Conservation (phyloP, 2,888 invertebrate species). For the Agrotis ipsilon region DNA sequence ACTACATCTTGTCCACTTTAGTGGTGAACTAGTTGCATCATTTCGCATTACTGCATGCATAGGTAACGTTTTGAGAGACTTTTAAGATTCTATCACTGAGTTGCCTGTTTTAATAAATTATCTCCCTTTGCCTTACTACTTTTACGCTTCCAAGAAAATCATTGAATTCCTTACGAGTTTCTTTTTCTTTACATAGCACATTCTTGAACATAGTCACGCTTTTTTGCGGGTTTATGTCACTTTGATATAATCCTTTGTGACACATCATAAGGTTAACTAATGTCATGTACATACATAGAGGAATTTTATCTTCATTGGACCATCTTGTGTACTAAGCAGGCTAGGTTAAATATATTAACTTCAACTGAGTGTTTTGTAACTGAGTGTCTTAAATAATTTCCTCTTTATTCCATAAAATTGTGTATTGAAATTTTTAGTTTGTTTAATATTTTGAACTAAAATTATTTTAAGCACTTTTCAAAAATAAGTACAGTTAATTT, state of each 20-base stretch:
- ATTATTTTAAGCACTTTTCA: no score
- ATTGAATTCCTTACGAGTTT: not conserved
- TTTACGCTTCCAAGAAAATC: not conserved
- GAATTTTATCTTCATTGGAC: constrained; percentile 40
- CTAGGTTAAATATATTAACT: not conserved
- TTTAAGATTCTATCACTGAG: no score
- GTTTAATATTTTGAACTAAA: no score
- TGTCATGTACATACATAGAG: constrained; percentile 34
- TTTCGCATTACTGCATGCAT: no score
- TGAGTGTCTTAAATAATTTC: not conserved
- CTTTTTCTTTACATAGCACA: constrained; percentile 1
- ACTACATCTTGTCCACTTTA: no score
- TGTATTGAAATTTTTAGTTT: not conserved
- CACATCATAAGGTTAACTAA: constrained; percentile 32
- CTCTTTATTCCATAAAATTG: not conserved
- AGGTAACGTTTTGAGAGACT: no score
- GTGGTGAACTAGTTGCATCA: no score
- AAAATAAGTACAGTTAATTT: no score
- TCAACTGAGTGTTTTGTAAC: not conserved
- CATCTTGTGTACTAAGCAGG: constrained; percentile 5
- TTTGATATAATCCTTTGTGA: constrained; percentile 39
- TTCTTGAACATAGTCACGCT: constrained; percentile 22
- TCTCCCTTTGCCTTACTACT: no score
- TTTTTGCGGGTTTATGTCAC: constrained; percentile 27
- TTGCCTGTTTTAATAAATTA: no score